Conservation (phyloP, 2,113 vertebrate genomes). For the Verasper variegatus region DNA sequence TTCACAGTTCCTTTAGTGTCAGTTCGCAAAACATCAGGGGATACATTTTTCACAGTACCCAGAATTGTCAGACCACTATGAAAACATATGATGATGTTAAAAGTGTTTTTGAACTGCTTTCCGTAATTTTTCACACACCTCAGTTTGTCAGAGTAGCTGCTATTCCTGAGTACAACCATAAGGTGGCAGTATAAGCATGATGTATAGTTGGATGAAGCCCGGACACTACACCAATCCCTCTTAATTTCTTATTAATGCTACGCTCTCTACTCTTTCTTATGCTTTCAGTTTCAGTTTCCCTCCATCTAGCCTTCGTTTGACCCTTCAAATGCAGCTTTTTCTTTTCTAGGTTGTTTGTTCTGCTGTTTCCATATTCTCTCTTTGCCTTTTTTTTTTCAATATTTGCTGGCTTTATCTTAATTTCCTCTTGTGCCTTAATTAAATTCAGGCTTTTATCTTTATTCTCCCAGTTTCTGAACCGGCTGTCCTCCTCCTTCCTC, state of each 20-base stretch:
- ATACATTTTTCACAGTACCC: too few relatives aligned
- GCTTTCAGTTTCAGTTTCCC: not conserved
- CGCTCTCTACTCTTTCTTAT: not conserved
- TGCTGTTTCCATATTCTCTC: slow-evolving; percentile 9
- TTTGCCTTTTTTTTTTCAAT: slow-evolving; percentile 19
- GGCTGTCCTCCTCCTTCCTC: not conserved
- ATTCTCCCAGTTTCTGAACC: not conserved
- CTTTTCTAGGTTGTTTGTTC: not conserved
- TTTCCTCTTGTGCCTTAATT: slow-evolving; percentile 26
- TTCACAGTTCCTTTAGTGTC: too few relatives aligned
- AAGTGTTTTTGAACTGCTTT: not conserved
- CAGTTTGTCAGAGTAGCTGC: slow-evolving; percentile 4
- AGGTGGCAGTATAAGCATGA: slow-evolving; percentile 68
- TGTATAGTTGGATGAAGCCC: not conserved
- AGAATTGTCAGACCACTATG: too few relatives aligned
- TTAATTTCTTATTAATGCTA: not conserved
- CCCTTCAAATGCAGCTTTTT: not conserved
- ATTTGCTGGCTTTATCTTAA: slow-evolving; percentile 16
- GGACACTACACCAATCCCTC: slow-evolving; percentile 3
- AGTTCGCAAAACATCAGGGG: too few relatives aligned
- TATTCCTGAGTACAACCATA: slow-evolving; percentile 45
- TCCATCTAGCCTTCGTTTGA: not conserved
- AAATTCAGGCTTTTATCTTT: slow-evolving; percentile 8
- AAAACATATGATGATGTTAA: too few relatives aligned
- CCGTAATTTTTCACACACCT: too few relatives aligned